These are phyloP conservation scores for Trissolcus brochymenae DNA, from an alignment of 2,888 invertebrate species.

Conservation along the genomic window DNA sequence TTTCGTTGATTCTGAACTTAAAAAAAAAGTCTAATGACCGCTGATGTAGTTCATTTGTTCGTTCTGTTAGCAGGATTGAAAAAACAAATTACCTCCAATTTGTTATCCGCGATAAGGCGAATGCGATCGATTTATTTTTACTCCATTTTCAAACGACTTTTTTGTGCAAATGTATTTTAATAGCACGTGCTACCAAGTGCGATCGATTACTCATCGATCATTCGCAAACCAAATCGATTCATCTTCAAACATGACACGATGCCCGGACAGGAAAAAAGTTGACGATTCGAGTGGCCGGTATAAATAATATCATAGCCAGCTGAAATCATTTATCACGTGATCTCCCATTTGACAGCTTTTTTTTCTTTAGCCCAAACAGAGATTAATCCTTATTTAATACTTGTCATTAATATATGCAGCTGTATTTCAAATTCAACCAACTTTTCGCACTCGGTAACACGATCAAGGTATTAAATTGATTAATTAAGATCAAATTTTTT, in stretches of 20 bases:
- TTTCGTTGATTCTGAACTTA: no score
- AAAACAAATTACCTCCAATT: no score
- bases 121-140: background rate
- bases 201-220: conserved; percentile 54
- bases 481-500: no score
- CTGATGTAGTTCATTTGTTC: no score
- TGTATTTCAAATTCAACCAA: background rate
- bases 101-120: no score
- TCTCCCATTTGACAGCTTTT: conserved; percentile 19
- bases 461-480: no score
- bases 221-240: conserved; percentile 38
- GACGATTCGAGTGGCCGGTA: conserved; percentile 28
- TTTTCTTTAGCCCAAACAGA: conserved; percentile 6
- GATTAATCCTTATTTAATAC: conserved; percentile 14
- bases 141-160: conserved; percentile 1
- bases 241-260: conserved; percentile 42
- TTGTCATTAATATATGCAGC: background rate
- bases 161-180: conserved; percentile 13
- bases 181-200: conserved; percentile 54
- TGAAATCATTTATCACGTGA: conserved; percentile 30
- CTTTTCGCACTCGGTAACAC: no score
- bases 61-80: no score
- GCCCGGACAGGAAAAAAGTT: conserved; percentile 41
- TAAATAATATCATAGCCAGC: conserved; percentile 17
- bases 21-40: no score